These are phyloP conservation scores for Macrophya alboannulata DNA, from an alignment of 2,888 invertebrate genomes.

Conservation along the genomic window DNA sequence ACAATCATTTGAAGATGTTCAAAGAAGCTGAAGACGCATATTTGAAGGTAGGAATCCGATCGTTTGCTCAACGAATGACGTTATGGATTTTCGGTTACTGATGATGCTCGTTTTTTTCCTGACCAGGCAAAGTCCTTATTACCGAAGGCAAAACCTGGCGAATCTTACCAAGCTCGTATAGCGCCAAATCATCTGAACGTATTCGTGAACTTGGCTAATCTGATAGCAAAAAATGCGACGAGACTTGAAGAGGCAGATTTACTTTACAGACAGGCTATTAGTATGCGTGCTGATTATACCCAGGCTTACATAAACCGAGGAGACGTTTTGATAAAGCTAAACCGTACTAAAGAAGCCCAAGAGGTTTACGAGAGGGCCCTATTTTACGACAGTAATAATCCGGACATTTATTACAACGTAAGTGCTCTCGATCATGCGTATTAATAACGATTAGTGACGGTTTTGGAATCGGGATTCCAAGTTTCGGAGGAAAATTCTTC, in stretches of 20 bases:
- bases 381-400: slow-evolving; percentile 95
- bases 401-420: slow-evolving; percentile 97
- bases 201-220: slow-evolving; percentile 96
- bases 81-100: not conserved
- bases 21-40: slow-evolving; percentile 97
- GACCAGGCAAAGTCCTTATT: slow-evolving; percentile 90
- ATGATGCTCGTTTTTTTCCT: not conserved
- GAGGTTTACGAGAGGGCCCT: slow-evolving; percentile 96
- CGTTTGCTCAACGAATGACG: not conserved
- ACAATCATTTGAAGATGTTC: slow-evolving; percentile 94
- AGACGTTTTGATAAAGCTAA: slow-evolving; percentile 96
- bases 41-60: slow-evolving; percentile 82
- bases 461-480: too few species aligned
- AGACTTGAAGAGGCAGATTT: slow-evolving; percentile 96
- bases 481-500: too few species aligned
- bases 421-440: slow-evolving; percentile 79
- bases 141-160: slow-evolving; percentile 95
- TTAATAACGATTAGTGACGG: not conserved
- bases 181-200: slow-evolving; percentile 98
- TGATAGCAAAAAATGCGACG: slow-evolving; percentile 96
- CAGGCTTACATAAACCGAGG: slow-evolving; percentile 99
- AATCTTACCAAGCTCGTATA: slow-evolving; percentile 96
- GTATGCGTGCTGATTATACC: slow-evolving; percentile 97
- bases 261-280: slow-evolving; percentile 96
- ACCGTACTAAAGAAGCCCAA: slow-evolving; percentile 96